Percentiles rank a stretch among this genome's conserved stretches.
Evolutionary conservation across 2,888 invertebrate species (phyloP).

Genomic region (Tachina lurida): DNA sequence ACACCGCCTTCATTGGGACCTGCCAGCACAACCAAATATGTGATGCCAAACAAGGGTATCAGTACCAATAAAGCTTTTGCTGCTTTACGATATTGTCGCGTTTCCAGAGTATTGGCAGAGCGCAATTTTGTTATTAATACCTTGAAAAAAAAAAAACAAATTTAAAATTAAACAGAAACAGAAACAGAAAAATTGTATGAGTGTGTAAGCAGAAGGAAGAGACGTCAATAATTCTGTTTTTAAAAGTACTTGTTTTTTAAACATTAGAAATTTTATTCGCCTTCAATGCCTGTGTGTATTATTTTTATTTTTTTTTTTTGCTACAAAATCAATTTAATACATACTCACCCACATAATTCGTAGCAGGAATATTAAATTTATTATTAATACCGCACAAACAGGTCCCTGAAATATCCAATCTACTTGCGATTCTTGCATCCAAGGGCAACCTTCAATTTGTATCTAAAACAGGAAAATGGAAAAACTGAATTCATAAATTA

Average conservation of each 20-base stretch:
- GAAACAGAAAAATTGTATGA: not conserved
- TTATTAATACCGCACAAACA: slow-evolving; percentile 90
- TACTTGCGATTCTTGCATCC: slow-evolving; percentile 91
- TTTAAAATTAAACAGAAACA: not conserved
- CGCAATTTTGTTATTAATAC: slow-evolving; percentile 96
- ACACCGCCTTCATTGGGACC: slow-evolving; percentile 89
- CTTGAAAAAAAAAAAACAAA: slow-evolving; percentile 82
- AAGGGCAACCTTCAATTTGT: slow-evolving; percentile 86
- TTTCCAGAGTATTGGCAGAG: slow-evolving; percentile 94
- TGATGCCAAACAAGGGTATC: slow-evolving; percentile 96
- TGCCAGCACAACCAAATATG: slow-evolving; percentile 92
- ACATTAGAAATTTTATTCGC: not conserved
- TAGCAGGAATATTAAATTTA: slow-evolving; percentile 92
- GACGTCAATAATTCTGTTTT: too few species aligned
- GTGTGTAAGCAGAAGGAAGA: too few species aligned
- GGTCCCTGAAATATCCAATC: slow-evolving; percentile 96
- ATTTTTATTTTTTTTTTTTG: not conserved
- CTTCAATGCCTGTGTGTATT: not conserved
- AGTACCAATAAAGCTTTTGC: slow-evolving; percentile 95
- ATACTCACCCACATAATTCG: slow-evolving; percentile 93
- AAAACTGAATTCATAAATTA: slow-evolving; percentile 19
- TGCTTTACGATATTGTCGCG: slow-evolving; percentile 94
- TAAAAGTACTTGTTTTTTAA: not conserved
- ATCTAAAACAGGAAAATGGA: slow-evolving; percentile 75
- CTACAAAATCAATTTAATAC: not conserved